Base-by-base conservation (phyloP, 2,113 vertebrate species). In the Neotoma lepida region DNA sequence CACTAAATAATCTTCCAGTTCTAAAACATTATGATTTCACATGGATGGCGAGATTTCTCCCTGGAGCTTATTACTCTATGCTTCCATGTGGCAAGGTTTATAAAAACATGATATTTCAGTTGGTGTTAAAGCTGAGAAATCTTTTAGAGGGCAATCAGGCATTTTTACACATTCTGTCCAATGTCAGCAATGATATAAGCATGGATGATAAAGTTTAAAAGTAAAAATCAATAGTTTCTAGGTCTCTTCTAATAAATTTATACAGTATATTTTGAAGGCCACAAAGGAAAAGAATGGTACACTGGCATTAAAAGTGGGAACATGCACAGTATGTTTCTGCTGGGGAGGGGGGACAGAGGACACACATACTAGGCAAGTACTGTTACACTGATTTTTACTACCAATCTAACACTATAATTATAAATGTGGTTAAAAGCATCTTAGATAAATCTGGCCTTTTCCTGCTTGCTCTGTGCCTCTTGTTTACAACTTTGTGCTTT, bases 21-120 rank as follows among this genome's bases (percentile, higher is more conserved):
- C 46, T 71, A 94, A 93, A 94, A 80, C 89, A 30, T 41, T 78
- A 84, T 63, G 66, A 89, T 92, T 93, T 96, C 54, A 91, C 68
- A 51, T 76, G 74, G 41, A 74, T 87, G 54, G 46, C 71, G 9
- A 96, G 35, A 68, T 89, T 89, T 92, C 46, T 87, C 73, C 71
- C 74, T 39, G 33, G 61, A 97, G 81, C 12, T 49, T 93, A 84
- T 41, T 66, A 33, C 35, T 93, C 39, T 93, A 17, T 22, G 74
- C 49, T 84, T 24, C 71, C 49, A 93, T 89, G 74, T 63, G 76
- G 56, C 46, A 49, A 91, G 93, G 35, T 80, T 93, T 92, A 94
- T 78, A 91, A 84, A 78, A 89, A 49, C 61, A 61, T 41, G n/a
- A 41, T 63, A 63, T 84, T 39, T 63, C n/a, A 84, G 56, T 5